Conservation (phyloP, 2,113 vertebrate genomes). For the Scomber colias region DNA sequence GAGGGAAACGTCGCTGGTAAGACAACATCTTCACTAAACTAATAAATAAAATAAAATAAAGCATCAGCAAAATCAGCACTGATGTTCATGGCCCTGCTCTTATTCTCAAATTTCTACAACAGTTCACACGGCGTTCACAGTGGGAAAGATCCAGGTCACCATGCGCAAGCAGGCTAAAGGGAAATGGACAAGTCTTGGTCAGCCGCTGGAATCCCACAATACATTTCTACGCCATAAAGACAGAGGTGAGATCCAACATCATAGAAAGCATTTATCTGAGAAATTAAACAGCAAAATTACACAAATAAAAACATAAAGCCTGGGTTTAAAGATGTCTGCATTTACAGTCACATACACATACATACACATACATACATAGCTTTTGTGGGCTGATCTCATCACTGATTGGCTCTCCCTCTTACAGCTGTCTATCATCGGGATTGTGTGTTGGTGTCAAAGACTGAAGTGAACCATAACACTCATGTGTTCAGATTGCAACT, state of each 20-base stretch:
- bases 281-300: too few species aligned
- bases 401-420: neutral
- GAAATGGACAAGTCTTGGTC: slow-evolving; percentile 89
- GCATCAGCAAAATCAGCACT: neutral
- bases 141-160: slow-evolving; percentile 92
- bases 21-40: slow-evolving; percentile 33
- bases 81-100: neutral
- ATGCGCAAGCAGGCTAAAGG: slow-evolving; percentile 85
- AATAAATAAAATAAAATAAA: too few species aligned
- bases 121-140: slow-evolving; percentile 87
- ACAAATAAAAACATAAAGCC: too few species aligned
- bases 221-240: slow-evolving; percentile 86
- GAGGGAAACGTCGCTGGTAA: slow-evolving; percentile 88
- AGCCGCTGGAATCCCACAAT: slow-evolving; percentile 86
- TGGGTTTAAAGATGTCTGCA: too few species aligned
- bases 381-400: neutral
- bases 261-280: neutral
- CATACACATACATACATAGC: too few species aligned
- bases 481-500: slow-evolving; percentile 87
- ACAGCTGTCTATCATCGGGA: slow-evolving; percentile 90
- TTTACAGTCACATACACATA: too few species aligned
- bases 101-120: slow-evolving; percentile 19
- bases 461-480: slow-evolving; percentile 90
- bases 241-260: slow-evolving; percentile 82
- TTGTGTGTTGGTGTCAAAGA: slow-evolving; percentile 90